Evolutionary conservation across 2,113 vertebrate genomes (phyloP), one percentile per base, ranked within the genome.

Genomic region (Turdus rufiventris): DNA sequence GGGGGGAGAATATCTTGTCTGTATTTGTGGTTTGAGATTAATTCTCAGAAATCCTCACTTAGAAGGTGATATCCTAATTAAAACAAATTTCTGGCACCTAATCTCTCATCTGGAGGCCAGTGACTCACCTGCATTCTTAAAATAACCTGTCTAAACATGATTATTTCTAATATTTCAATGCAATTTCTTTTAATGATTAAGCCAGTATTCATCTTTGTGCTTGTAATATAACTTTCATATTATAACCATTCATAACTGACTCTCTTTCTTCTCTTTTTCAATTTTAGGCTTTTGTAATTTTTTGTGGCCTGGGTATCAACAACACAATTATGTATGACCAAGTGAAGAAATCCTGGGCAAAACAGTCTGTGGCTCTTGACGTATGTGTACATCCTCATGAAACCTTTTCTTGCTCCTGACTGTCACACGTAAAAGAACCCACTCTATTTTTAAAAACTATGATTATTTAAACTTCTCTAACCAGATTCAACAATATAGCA

Each of bases 311-410:
- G 89, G 99, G 99, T 75, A 99, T 99, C 98, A 99, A 99, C 98
- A 99, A 99, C 97, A 99, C 99, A 63, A 99, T 99, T 97, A 99
- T 99, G 99, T 99, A 99, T 24, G 98, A 99, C 96, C 99, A 99
- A 97, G 99, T 99, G 97, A 99, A 99, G 98, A 99, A 99, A 96
- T 99, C 99, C 42, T 99, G 99, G 99, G 99, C 99, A 88, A 99
- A 99, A 94, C 99, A 99, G 87, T 99, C 99, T 4, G 99, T 99
- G 93, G 99, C 99, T 97, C 98, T 99, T 94, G 99, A 99, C 14
- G 99, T 99, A 98, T 98, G 99, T 98, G 75, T 82, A 19, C 34
- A 82, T 34, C 42, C 68, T 47, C 15, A 24, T 72, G 61, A 83
- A 87, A 70, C 19, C 14, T 83, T 77, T 82, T 76, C 26, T 74